phyloP scores from a whole-genome alignment of 2,113 vertebrate genomes.

The Athene cunicularia region DNA sequence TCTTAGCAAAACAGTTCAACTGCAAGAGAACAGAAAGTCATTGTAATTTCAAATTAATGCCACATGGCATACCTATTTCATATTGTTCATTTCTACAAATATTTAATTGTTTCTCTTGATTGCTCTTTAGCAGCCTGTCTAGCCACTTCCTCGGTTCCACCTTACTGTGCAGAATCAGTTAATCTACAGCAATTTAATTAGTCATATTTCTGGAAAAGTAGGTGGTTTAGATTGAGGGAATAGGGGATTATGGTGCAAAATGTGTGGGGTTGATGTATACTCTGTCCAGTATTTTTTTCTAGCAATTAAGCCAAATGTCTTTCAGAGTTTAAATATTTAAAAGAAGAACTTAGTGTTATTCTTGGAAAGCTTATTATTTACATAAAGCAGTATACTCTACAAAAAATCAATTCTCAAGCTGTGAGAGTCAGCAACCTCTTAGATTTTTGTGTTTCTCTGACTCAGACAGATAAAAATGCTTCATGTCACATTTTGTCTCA shows the following conservation, averaged over 20 bases:
- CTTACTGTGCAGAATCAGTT: background rate
- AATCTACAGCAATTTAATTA: background rate
- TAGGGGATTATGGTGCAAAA: background rate
- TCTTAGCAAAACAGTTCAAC: background rate
- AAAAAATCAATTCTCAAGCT: slow-evolving; percentile 5
- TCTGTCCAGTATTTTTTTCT: background rate
- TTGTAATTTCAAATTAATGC: background rate
- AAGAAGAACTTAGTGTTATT: slow-evolving; percentile 13
- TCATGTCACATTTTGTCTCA: background rate
- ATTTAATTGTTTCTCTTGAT: background rate
- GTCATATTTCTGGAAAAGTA: background rate
- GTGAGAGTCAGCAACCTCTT: background rate
- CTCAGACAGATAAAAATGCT: slow-evolving; percentile 12
- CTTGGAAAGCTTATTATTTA: slow-evolving; percentile 57
- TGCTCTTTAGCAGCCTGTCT: background rate
- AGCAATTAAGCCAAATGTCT: background rate
- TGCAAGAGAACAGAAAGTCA: background rate
- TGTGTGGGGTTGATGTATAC: background rate
- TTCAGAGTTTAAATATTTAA: slow-evolving; percentile 32
- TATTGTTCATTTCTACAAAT: background rate
- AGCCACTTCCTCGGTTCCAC: background rate
- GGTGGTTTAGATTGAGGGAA: background rate
- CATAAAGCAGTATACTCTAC: background rate
- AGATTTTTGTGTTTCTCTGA: background rate
- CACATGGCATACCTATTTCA: background rate